Base-by-base conservation (phyloP, 2,797 vertebrate genomes). In the Rhinella marina region DNA sequence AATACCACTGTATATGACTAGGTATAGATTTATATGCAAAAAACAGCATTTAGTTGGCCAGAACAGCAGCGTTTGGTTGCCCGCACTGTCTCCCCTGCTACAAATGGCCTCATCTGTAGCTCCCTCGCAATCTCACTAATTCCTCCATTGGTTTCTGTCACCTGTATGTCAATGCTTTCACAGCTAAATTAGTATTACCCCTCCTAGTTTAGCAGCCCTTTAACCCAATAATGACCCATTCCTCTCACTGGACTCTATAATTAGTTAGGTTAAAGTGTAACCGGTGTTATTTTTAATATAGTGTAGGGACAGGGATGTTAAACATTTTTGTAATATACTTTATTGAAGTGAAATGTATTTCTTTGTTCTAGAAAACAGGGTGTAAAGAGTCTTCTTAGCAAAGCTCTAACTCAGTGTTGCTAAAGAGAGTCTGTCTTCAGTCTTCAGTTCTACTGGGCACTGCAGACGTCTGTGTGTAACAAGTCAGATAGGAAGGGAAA, bases 71-170 rank as follows among this genome's bases (percentile, higher is more conserved):
- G 6, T 48, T n/a, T 23, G 19, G 50, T 25, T 52, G 48, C 73
- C 48, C 6, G 23, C 2, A 21, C 72, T n/a, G 73, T 77, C 75
- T 76, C 50, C 75, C 10, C 75, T 54, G 48, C 75, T 77, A 52
- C 75, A 77, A 77, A 77, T 77, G 25, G 54, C 19, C 50, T 77
- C 50, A 77, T 77, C 75, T 52, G 75, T 17, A 77, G 75, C 75
- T 27, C 12, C 23, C 75, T 52, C 75, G 25, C 75, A 77, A 50
- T n/a, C 75, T 7, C 48, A 54, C 50, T 54, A 54, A 77, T 77
- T 77, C 75, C 50, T 52, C 25, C 75, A 77, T 77, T 54, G 73
- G 50, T 52, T 77, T 25, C 75, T 77, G 75, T 77, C 75, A 77
- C 75, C 75, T 77, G 75, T n/a, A 77, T 54, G 48, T 77, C 75